Percentiles rank a stretch among this genome's conserved stretches.
These are phyloP conservation scores for Scelioninae gen. 1 DNA, from an alignment of 2,888 invertebrate genomes.

Conservation along the genomic window DNA sequence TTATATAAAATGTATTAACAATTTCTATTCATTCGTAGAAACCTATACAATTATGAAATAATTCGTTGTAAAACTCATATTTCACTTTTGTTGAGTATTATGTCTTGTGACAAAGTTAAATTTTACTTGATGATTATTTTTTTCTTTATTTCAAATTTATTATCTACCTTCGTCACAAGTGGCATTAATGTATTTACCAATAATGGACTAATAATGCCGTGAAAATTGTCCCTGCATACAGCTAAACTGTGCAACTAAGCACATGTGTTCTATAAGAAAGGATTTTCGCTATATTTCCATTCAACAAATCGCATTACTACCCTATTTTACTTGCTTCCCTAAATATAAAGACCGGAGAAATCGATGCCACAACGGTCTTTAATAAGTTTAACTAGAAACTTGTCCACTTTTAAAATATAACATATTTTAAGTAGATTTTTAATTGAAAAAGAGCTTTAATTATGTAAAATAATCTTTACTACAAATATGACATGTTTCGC, in stretches of 20 bases:
- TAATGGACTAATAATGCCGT: constrained; percentile 20
- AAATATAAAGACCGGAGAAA: constrained; percentile 32
- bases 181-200: constrained; percentile 22
- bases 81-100: no score
- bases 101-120: background rate
- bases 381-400: constrained; percentile 8
- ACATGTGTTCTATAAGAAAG: constrained; percentile 49
- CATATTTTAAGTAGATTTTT: background rate
- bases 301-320: constrained; percentile 45
- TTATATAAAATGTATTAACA: no score
- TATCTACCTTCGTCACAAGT: background rate
- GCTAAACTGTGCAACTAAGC: constrained; percentile 12
- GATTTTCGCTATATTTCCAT: constrained; percentile 47
- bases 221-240: constrained; percentile 34
- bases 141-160: background rate
- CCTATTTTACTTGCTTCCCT: constrained; percentile 20
- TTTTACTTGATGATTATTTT: background rate
- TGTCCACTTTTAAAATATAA: background rate
- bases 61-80: background rate
- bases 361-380: constrained; percentile 9
- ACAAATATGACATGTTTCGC: no score
- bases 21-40: no score
- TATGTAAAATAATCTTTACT: no score
- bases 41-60: no score
- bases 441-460: no score